Conservation (phyloP, 2,797 vertebrate genomes). For the Malurus leucopterus region DNA sequence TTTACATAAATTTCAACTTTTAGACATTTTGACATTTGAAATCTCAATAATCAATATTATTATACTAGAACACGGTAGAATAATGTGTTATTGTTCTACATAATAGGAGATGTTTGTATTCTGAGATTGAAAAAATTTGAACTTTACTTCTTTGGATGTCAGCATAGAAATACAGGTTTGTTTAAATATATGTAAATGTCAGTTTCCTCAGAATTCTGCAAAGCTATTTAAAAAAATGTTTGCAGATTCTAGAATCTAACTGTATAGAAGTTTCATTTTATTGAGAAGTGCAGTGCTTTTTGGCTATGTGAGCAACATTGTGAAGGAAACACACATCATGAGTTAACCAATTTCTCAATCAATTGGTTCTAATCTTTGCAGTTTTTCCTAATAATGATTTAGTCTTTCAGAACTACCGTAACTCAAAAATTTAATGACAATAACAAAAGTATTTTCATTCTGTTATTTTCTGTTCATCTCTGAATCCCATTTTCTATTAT, state of each 20-base stretch:
- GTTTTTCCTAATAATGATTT: neutral
- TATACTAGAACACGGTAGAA: neutral
- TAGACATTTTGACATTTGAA: neutral
- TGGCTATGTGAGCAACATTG: neutral
- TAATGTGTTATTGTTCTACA: too few species aligned
- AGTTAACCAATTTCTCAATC: neutral
- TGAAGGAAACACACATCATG: neutral
- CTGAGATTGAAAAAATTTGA: neutral
- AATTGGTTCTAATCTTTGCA: neutral
- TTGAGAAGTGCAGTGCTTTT: accelerated
- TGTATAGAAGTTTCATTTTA: neutral
- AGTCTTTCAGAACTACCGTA: neutral
- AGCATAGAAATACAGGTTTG: neutral
- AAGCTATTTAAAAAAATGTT: neutral
- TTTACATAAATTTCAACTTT: neutral
- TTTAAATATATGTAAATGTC: neutral
- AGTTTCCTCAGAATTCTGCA: neutral
- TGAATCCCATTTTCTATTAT: neutral
- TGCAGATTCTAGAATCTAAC: neutral
- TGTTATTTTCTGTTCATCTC: neutral
- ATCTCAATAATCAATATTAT: neutral
- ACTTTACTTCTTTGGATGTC: neutral
- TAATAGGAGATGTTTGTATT: neutral
- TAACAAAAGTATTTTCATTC: neutral
- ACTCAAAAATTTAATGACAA: neutral